Evolutionary conservation across 2,113 vertebrate genomes (phyloP), one percentile per base, ranked within the genome.

Genomic region (Petrocephalus microphthalmus): DNA sequence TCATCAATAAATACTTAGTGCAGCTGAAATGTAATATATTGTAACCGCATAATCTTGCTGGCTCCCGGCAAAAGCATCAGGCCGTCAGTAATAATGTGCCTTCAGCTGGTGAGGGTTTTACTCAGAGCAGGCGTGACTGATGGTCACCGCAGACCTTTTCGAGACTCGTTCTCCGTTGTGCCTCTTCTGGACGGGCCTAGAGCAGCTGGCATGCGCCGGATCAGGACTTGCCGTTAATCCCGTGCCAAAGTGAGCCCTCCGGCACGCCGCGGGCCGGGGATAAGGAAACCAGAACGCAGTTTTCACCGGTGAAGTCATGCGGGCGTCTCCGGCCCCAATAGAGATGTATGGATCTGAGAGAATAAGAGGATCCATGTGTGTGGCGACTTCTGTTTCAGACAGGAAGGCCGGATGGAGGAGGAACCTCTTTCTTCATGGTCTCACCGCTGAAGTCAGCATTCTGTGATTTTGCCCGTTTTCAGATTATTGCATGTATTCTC

Each of bases 261-360:
- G 42, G 22, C 37, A 7, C 0, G 87, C 78, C 22, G 11, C 5
- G 11, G 53, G 74, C 53, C 25, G 33, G 22, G 78, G n/a, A 83
- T 56, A 51, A 47, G 37, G 71, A 88, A 82, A 83, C 74, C 33
- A 83, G 74, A 83, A 56, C 20, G 53, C 52, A 83, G 53, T 83
- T 84, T 88, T 88, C 52, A 83, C 33, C 20, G 7, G n/a, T 88
- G 74, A 88, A 25, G 37, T 88, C 87, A 88, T 83, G 7, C 52
- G 8, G 5, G 13, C 20, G 74, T 42, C 78, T 60, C 78, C 15
- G 13, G 54, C 7, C 78, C n/a, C 53, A 57, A 20, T 19, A 13
- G 20, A 53, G 78, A 88, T 47, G 52, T 84, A 88, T 20, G 33
- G 87, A 88, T 88, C 54, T 83, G 52, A 47, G 87, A 45, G 25